Evolutionary conservation across 2,113 vertebrate species (phyloP).

Genomic region (Girardinichthys multiradiatus): DNA sequence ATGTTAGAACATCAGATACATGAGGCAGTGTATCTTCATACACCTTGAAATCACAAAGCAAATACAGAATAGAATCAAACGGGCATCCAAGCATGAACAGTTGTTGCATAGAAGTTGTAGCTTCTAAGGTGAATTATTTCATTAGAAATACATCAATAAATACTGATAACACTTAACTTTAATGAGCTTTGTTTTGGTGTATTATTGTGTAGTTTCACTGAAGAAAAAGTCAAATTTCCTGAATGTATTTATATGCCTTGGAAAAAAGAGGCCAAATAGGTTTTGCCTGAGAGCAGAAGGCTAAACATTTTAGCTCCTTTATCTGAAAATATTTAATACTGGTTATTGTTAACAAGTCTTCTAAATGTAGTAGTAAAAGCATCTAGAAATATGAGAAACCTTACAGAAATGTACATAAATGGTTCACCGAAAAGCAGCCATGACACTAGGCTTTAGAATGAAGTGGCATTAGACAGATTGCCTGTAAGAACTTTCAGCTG

Average conservation of each 20-base stretch:
- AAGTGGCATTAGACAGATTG: not conserved
- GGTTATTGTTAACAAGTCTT: constrained; percentile 9
- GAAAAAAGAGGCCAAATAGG: too few species aligned
- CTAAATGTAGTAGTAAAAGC: constrained; percentile 20
- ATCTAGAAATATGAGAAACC: constrained; percentile 18
- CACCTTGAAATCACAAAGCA: too few species aligned
- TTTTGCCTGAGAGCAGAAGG: not conserved
- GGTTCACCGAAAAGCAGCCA: constrained; percentile 23
- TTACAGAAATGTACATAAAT: constrained; percentile 18
- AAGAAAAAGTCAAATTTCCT: not conserved
- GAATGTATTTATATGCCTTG: not conserved
- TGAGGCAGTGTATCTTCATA: too few species aligned
- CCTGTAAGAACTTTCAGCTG: not conserved
- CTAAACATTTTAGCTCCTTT: not conserved
- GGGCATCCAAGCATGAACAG: too few species aligned
- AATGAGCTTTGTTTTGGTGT: not conserved
- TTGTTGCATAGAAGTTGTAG: too few species aligned
- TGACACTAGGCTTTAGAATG: not conserved
- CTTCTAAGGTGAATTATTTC: too few species aligned
- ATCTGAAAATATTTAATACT: constrained; percentile 21
- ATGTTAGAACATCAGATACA: too few species aligned
- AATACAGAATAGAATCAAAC: too few species aligned
- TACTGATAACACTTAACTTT: too few species aligned
- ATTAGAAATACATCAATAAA: too few species aligned
- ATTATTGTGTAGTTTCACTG: not conserved